Evolutionary conservation across 1,140 invertebrate genomes (phyloP).

Genomic region (Drosophila arawakana): DNA sequence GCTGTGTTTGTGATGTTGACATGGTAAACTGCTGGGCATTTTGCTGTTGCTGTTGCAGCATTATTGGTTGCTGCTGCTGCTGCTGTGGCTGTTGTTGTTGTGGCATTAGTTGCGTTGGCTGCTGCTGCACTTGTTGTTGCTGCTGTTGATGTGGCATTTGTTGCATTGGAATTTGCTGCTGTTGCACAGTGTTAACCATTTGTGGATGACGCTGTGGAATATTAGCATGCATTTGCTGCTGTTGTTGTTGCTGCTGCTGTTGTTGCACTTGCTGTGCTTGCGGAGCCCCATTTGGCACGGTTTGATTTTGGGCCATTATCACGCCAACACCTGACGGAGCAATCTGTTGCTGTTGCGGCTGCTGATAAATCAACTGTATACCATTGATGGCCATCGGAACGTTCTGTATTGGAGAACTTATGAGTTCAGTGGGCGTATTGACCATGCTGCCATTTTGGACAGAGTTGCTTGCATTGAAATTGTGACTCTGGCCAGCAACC

Average conservation of each 20-base stretch:
- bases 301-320: conserved; percentile 42
- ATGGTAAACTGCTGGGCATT: conserved; percentile 56
- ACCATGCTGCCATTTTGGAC: conserved; percentile 68
- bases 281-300: conserved; percentile 48
- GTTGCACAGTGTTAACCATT: conserved; percentile 57
- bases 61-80: conserved; percentile 32
- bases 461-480: conserved; percentile 29
- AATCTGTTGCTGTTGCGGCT: conserved; percentile 43
- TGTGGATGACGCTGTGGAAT: conserved; percentile 41
- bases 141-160: conserved; percentile 45
- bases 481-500: conserved; percentile 45
- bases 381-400: conserved; percentile 70
- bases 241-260: conserved; percentile 32
- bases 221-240: conserved; percentile 57
- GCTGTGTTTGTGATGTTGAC: conserved; percentile 45
- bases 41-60: conserved; percentile 58
- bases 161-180: conserved; percentile 52
- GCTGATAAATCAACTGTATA: conserved; percentile 71
- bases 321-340: conserved; percentile 32
- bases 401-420: conserved; percentile 69
- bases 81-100: conserved; percentile 49
- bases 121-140: conserved; percentile 42
- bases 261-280: conserved; percentile 17
- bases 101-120: conserved; percentile 47
- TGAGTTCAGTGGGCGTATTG: conserved; percentile 71